Evolutionary conservation across 2,113 vertebrate genomes (phyloP).

Genomic region (Numenius arquata): DNA sequence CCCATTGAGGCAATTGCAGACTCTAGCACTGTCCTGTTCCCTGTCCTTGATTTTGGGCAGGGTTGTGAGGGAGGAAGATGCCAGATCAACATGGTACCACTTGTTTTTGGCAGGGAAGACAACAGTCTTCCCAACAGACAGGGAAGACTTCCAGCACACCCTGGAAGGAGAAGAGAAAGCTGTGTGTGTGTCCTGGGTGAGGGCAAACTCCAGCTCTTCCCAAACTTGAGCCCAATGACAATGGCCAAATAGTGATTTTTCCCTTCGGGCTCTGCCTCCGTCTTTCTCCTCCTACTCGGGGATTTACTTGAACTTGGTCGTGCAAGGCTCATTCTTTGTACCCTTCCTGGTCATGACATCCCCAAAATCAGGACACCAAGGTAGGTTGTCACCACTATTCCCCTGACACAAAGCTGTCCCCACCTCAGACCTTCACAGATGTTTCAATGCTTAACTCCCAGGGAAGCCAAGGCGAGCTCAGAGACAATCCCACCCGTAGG

Average conservation of each 20-base stretch:
- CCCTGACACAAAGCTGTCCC: background rate
- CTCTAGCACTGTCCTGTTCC: background rate
- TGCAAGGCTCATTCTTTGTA: background rate
- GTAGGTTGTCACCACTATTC: background rate
- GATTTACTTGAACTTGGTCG: background rate
- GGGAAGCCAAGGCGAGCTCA: background rate
- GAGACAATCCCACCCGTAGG: background rate
- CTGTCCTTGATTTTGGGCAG: background rate
- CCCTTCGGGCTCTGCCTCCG: background rate
- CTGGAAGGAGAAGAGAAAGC: background rate
- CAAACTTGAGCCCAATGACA: rapidly evolving
- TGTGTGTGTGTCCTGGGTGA: background rate
- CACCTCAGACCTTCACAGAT: background rate
- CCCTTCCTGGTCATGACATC: background rate
- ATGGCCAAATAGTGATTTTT: background rate
- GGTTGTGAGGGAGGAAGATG: background rate
- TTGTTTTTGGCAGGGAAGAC: background rate
- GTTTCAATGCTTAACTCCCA: background rate
- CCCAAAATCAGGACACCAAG: background rate
- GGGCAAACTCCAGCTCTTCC: background rate
- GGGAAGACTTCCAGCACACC: background rate
- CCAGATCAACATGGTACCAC: too few relatives aligned
- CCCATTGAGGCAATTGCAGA: background rate
- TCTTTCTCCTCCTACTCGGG: background rate
- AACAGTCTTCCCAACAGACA: too few relatives aligned